Conservation (phyloP, 1,140 invertebrate genomes). For the Rhysida immarginata region DNA sequence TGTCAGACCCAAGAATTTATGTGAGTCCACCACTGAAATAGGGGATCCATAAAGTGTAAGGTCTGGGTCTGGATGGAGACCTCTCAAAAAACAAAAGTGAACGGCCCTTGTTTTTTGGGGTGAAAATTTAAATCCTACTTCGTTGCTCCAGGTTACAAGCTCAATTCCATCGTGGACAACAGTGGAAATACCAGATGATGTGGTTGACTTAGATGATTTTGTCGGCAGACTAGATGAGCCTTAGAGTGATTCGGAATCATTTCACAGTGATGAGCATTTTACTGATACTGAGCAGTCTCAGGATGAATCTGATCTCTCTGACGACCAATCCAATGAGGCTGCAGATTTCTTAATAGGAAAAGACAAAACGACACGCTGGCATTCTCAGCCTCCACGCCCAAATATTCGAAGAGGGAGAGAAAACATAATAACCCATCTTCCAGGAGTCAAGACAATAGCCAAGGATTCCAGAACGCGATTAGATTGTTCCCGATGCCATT, state of each 20-base stretch:
- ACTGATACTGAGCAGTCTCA: neutral
- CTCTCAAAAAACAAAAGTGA: no score
- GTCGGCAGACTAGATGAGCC: neutral
- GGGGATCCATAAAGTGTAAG: no score
- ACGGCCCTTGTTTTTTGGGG: no score
- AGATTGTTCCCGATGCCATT: neutral
- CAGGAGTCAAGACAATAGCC: neutral
- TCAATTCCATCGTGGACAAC: no score
- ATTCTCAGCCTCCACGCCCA: neutral
- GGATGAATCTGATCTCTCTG: neutral
- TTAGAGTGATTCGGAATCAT: neutral
- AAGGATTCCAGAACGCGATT: neutral
- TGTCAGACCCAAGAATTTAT: no score
- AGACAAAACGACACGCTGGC: conserved; percentile 1
- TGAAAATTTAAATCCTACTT: no score
- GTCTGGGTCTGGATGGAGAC: no score
- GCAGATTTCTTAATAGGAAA: neutral
- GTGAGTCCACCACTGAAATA: no score
- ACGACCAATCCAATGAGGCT: no score
- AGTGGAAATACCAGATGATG: no score
- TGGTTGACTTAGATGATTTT: no score
- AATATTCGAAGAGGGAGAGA: neutral
- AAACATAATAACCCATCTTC: conserved; percentile 5
- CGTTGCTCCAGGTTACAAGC: no score
- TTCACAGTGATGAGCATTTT: neutral